These are phyloP conservation scores for Cosmopolites sordidus DNA, from an alignment of 2,888 invertebrate genomes.

Conservation along the genomic window DNA sequence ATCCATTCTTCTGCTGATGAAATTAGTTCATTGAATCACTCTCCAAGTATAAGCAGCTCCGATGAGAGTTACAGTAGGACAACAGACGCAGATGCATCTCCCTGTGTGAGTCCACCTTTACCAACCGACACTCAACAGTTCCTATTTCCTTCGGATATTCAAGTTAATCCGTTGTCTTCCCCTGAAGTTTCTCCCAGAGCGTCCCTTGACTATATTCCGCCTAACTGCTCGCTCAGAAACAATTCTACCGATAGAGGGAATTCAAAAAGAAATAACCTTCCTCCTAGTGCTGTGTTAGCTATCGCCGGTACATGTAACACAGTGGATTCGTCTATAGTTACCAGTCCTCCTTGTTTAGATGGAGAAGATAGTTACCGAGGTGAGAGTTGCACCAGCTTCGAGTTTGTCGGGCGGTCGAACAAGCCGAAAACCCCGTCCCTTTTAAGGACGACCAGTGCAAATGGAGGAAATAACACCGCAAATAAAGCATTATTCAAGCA, in stretches of 20 bases:
- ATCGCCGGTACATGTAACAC: constrained; percentile 50
- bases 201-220: constrained; percentile 52
- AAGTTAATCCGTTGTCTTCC: constrained; percentile 49
- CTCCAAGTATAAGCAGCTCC: constrained; percentile 78
- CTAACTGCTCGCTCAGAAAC: constrained; percentile 48
- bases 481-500: constrained; percentile 34
- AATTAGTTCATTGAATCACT: constrained; percentile 74
- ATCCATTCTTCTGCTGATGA: constrained; percentile 80
- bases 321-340: constrained; percentile 49
- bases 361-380: constrained; percentile 61
- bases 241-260: constrained; percentile 37
- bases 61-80: constrained; percentile 82
- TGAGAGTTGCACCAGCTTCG: constrained; percentile 62
- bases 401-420: constrained; percentile 53
- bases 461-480: constrained; percentile 30
- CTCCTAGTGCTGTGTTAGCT: constrained; percentile 57
- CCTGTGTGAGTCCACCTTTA: constrained; percentile 50
- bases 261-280: constrained; percentile 45
- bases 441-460: constrained; percentile 41
- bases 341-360: constrained; percentile 56
- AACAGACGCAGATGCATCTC: constrained; percentile 65
- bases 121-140: constrained; percentile 54
- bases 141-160: constrained; percentile 61
- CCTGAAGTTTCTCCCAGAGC: constrained; percentile 48
- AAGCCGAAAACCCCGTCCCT: constrained; percentile 39